Conservation (phyloP, 1,140 invertebrate species). For the Phortica variegata region DNA sequence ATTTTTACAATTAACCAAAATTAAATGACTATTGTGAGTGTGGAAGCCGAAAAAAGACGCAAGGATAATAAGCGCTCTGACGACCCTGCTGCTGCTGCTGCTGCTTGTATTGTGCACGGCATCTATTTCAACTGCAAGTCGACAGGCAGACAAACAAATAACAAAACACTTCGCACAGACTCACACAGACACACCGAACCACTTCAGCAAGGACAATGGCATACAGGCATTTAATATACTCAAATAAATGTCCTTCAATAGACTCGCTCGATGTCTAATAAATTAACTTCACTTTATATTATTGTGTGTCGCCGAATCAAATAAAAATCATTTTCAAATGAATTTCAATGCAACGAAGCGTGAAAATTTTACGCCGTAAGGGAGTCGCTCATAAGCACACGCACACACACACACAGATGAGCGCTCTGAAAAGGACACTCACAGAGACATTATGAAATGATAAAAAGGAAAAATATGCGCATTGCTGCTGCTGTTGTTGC, state of each 20-base stretch:
- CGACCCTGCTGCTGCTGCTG: conserved; percentile 22
- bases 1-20: conserved; percentile 54
- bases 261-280: conserved; percentile 56
- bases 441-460: conserved; percentile 26
- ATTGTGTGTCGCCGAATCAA: conserved; percentile 29
- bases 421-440: no score
- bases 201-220: conserved; percentile 48
- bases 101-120: conserved; percentile 17
- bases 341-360: conserved; percentile 56
- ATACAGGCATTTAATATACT: conserved; percentile 50
- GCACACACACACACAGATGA: no score
- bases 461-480: conserved; percentile 49
- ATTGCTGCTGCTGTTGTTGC: conserved; percentile 45
- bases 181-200: conserved; percentile 21
- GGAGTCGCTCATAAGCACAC: conserved; percentile 10
- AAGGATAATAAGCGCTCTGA: conserved; percentile 16
- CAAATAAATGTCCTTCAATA: no score
- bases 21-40: conserved; percentile 52
- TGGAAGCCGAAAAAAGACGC: conserved; percentile 21
- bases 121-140: no score
- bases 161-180: conserved; percentile 37
- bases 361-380: conserved; percentile 48
- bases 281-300: conserved; percentile 49
- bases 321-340: conserved; percentile 54
- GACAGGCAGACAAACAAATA: conserved; percentile 41